phyloP scores from a whole-genome alignment of 2,888 invertebrate species.

The Caenorhabditis auriculariae region DNA sequence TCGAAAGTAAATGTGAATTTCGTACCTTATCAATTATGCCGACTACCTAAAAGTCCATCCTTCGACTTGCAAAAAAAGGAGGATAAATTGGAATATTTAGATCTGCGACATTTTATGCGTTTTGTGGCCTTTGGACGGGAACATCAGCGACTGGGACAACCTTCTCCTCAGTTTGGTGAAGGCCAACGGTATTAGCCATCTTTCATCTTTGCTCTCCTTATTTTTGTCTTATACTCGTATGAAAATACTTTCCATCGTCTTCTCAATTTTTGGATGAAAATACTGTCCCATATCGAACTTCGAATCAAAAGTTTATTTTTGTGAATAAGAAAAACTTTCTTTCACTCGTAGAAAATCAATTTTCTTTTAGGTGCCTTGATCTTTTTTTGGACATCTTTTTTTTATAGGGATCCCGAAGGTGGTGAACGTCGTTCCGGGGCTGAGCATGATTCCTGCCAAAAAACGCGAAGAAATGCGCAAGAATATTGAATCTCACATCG shows the following conservation, averaged over 20 bases:
- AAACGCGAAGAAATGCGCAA: constrained; percentile 51
- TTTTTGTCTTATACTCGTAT: neutral
- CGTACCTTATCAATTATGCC: constrained; percentile 4
- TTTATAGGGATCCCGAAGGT: constrained; percentile 68
- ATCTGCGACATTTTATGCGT: constrained; percentile 83
- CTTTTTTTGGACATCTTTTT: no score
- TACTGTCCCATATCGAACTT: neutral
- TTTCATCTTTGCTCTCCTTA: neutral
- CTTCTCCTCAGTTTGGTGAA: constrained; percentile 46
- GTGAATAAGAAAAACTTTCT: constrained; percentile 16
- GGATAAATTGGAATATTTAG: constrained; percentile 39
- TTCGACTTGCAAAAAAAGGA: neutral
- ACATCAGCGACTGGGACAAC: constrained; percentile 42
- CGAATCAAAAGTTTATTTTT: no score
- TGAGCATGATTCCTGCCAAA: constrained; percentile 44
- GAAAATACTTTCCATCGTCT: neutral
- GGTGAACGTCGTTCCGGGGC: constrained; percentile 52
- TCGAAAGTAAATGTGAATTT: no score
- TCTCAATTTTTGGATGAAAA: neutral
- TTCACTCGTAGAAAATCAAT: no score
- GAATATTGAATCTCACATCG: constrained; percentile 34
- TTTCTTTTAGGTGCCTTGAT: no score
- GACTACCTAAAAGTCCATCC: no score
- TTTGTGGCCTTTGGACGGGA: constrained; percentile 72
- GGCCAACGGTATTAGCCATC: constrained; percentile 51